Conservation (phyloP, 2,113 vertebrate genomes). For the Genyomyrus donnyi region DNA sequence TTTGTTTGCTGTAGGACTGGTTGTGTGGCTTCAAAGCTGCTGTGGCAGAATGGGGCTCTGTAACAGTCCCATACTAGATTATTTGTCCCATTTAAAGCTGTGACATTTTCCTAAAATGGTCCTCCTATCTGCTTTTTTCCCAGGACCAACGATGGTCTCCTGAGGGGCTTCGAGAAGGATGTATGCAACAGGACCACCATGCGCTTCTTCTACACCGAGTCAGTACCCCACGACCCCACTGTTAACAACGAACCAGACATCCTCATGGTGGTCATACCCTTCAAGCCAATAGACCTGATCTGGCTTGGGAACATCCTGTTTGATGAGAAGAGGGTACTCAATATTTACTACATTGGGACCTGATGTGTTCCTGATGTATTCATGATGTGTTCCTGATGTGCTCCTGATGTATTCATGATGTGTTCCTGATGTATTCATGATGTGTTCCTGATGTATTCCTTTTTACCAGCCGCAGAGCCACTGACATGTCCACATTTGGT, state of each 20-base stretch:
- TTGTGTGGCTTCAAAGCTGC: no score
- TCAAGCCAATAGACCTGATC: conserved; percentile 82
- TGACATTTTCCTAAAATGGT: no score
- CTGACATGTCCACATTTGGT: no score
- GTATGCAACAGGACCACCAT: conserved; percentile 90
- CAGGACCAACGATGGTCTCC: conserved; percentile 82
- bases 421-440: background rate
- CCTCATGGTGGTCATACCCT: conserved; percentile 82
- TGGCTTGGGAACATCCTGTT: conserved; percentile 90
- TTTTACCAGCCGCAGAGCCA: background rate
- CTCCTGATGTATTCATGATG: background rate
- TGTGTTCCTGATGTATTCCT: background rate
- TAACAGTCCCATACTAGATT: no score
- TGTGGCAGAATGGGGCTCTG: no score
- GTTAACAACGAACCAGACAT: conserved; percentile 74
- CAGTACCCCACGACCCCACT: conserved; percentile 70
- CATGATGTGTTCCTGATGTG: background rate
- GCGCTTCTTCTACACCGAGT: conserved; percentile 92
- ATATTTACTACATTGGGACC: no score
- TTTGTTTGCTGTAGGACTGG: no score
- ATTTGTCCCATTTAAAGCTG: no score
- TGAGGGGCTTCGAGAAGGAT: conserved; percentile 77
- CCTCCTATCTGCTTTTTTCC: background rate
- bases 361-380: no score
- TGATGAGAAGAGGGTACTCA: conserved; percentile 77